phyloP scores from a whole-genome alignment of 35 echinoderm and acorn worm species.

The Hemicentrotus pulcherrimus region DNA sequence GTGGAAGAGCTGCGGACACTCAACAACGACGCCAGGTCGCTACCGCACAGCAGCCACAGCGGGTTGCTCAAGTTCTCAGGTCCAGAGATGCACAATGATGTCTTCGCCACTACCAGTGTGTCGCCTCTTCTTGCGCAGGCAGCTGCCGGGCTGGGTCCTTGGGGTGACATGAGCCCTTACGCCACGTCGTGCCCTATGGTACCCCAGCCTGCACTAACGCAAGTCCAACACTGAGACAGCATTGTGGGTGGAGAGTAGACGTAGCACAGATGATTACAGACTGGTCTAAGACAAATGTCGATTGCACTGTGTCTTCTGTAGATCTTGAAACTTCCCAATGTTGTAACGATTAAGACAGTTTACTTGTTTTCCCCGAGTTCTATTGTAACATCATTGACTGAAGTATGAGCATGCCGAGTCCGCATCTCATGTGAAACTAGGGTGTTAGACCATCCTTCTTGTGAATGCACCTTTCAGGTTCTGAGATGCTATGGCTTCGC shows the following conservation, averaged over 20 bases:
- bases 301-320: neutral
- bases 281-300: neutral
- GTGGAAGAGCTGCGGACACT: conserved; percentile 77
- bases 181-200: conserved; percentile 40
- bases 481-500: neutral
- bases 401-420: neutral
- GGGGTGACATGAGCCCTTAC: conserved; percentile 42
- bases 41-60: conserved; percentile 76
- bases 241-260: too few relatives aligned
- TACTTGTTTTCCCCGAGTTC: too few relatives aligned
- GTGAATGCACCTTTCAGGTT: neutral
- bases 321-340: neutral
- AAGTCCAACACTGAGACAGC: neutral
- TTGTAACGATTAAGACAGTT: too few relatives aligned
- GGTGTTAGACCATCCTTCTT: neutral
- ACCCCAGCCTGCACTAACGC: neutral
- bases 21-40: conserved; percentile 66
- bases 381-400: too few relatives aligned
- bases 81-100: conserved; percentile 56
- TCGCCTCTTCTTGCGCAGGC: conserved; percentile 5
- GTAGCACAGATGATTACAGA: neutral
- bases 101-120: conserved; percentile 44
- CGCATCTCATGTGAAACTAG: neutral
- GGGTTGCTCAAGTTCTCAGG: conserved; percentile 82
- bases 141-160: conserved; percentile 15